These are phyloP conservation scores for Galleria mellonella DNA, from an alignment of 1,140 invertebrate species.

Conservation along the genomic window DNA sequence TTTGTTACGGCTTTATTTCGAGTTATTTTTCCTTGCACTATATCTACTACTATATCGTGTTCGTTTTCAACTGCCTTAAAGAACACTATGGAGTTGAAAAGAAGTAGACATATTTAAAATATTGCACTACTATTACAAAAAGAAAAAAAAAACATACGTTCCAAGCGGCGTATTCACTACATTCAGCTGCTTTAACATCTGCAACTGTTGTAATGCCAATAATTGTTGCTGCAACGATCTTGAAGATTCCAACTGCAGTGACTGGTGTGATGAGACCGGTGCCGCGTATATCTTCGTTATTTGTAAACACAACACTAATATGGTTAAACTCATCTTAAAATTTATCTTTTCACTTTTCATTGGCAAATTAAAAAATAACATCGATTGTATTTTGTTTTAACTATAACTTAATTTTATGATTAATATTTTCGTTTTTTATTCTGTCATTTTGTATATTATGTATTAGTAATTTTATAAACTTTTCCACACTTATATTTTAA, in stretches of 20 bases:
- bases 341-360: background rate
- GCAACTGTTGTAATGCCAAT: slow-evolving; percentile 16
- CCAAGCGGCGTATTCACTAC: too few species aligned
- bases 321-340: background rate
- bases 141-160: too few species aligned
- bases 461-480: background rate
- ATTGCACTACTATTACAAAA: too few species aligned
- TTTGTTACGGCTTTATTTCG: too few species aligned
- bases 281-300: slow-evolving; percentile 1
- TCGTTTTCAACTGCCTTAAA: too few species aligned
- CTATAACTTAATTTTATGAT: background rate
- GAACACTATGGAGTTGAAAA: too few species aligned
- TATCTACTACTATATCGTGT: too few species aligned
- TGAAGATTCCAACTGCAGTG: slow-evolving; percentile 4
- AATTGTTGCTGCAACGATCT: slow-evolving; percentile 17
- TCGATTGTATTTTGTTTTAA: background rate
- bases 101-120: too few species aligned
- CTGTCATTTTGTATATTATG: background rate
- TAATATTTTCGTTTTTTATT: background rate
- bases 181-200: slow-evolving; percentile 3
- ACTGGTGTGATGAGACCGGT: background rate
- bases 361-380: too few species aligned
- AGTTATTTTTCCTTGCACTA: too few species aligned
- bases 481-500: too few species aligned
- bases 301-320: slow-evolving; percentile 1